Base-by-base conservation (phyloP, 2,113 vertebrate species). In the Ameiurus melas region DNA sequence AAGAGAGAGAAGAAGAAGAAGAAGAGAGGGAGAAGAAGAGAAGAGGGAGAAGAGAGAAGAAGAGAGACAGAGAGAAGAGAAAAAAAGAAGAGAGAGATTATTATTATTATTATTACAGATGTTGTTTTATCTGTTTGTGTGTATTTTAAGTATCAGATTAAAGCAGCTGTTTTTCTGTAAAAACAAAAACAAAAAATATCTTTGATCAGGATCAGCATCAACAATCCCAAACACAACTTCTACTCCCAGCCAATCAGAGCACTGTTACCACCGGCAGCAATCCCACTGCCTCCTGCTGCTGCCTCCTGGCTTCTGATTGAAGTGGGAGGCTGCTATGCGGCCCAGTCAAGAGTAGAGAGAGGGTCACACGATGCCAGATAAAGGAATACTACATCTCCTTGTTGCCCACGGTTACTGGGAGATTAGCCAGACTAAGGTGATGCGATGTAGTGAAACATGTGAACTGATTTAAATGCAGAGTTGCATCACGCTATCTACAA, bases 181-280 rank as follows among this genome's bases (percentile, higher is more conserved):
- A 77, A 47, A 55, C n/a, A n/a, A n/a, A n/a, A n/a, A n/a, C 92
- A 36, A 91, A 93, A 92, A 95, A 95, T 93, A 94, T 94, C 92
- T 93, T 94, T 94, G 91, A 92, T 94, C 89, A 89, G 92, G 91
- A 93, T 89, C 86, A 86, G 93, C 91, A 90, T 93, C 90, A 92
- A 87, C 87, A 86, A 93, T 91, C 92, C 93, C 93, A 92, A 94
- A 93, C 27, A 90, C 89, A 57, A 89, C 93, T 93, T 85, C 47
- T n/a, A n/a, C n/a, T 85, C 25, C 13, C 86, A 91, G 33, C 95
- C 95, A 96, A 95, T 95, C 92, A 87, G 60, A 93, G 92, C 89
- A 78, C 94, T 96, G 95, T 96, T 96, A 94, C 95, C 94, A 93
- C 92, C 95, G 93, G 95, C 94, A 96, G 95, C 95, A 94, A 53